Percentiles rank a stretch among this genome's conserved stretches.
phyloP scores from a whole-genome alignment of 1,140 invertebrate genomes.

The Zaprionus kolodkinae region DNA sequence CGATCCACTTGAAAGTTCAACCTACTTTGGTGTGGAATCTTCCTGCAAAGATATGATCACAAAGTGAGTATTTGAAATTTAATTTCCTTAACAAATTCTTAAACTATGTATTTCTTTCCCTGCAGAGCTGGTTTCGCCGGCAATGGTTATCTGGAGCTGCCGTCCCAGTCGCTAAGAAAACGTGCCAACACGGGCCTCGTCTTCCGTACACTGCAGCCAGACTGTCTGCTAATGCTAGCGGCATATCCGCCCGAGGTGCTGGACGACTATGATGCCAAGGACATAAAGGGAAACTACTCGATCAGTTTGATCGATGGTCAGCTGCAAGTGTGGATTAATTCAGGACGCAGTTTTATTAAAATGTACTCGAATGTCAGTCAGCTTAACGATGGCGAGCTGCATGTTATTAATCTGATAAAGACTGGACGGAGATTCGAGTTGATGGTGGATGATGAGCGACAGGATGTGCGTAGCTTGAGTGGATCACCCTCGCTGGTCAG shows the following conservation, averaged over 20 bases:
- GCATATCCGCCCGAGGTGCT: conserved; percentile 87
- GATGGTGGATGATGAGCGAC: conserved; percentile 88
- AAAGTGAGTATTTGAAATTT: conserved; percentile 85
- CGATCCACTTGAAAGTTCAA: conserved; percentile 86
- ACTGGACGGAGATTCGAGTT: conserved; percentile 86
- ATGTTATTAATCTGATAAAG: conserved; percentile 86
- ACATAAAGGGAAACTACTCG: conserved; percentile 88
- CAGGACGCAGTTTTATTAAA: conserved; percentile 88
- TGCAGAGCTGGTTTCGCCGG: conserved; percentile 90
- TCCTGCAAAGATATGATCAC: conserved; percentile 87
- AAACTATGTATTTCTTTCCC: background rate
- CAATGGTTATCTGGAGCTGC: conserved; percentile 91
- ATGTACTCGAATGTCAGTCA: conserved; percentile 86
- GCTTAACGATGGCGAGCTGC: conserved; percentile 88
- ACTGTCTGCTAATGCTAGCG: conserved; percentile 90
- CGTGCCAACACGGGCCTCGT: conserved; percentile 90
- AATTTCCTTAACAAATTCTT: background rate
- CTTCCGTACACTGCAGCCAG: conserved; percentile 89
- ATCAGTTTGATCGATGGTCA: conserved; percentile 88
- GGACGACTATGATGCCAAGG: conserved; percentile 84
- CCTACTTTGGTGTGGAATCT: conserved; percentile 91
- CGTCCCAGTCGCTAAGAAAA: conserved; percentile 88
- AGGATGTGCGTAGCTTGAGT: conserved; percentile 85
- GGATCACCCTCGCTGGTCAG: conserved; percentile 85
- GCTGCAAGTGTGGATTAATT: conserved; percentile 87